Conservation (phyloP, 2,888 invertebrate genomes). For the Endomychus coccineus region DNA sequence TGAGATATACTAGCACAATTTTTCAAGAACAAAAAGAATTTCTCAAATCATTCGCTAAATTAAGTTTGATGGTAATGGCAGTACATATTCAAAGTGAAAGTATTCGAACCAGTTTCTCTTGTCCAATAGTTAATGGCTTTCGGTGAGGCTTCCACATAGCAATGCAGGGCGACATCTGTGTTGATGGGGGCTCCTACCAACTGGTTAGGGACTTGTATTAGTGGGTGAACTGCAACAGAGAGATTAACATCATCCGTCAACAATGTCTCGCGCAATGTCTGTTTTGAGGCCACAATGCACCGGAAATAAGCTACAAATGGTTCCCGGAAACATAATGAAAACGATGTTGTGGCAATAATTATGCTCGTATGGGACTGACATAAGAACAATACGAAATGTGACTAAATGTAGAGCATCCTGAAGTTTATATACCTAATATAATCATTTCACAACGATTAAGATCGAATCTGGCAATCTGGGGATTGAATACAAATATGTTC, state of each 20-base stretch:
- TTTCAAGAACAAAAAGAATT: too few relatives aligned
- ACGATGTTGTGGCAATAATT: constrained; percentile 25
- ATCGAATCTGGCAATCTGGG: too few relatives aligned
- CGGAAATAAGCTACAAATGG: constrained; percentile 28
- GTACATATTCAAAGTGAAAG: too few relatives aligned
- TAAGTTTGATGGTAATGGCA: too few relatives aligned
- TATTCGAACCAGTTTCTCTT: constrained; percentile 72
- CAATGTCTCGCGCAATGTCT: constrained; percentile 22
- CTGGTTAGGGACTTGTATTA: constrained; percentile 91
- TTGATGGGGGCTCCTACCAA: constrained; percentile 82
- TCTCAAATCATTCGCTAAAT: too few relatives aligned
- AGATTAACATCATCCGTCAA: constrained; percentile 26
- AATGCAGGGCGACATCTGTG: constrained; percentile 77
- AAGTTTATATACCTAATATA: too few relatives aligned
- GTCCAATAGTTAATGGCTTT: constrained; percentile 95
- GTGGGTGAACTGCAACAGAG: constrained; percentile 71
- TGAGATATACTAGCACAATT: too few relatives aligned
- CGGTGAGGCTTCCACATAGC: constrained; percentile 84
- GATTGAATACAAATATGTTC: too few relatives aligned
- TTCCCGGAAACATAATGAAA: constrained; percentile 25
- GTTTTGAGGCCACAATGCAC: constrained; percentile 22
- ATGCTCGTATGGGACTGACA: constrained; percentile 17
- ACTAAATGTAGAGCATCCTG: too few relatives aligned
- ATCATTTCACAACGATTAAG: too few relatives aligned
- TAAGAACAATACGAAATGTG: too few relatives aligned